Conservation (phyloP, 2,113 vertebrate genomes). For the Hystrix brachyura region DNA sequence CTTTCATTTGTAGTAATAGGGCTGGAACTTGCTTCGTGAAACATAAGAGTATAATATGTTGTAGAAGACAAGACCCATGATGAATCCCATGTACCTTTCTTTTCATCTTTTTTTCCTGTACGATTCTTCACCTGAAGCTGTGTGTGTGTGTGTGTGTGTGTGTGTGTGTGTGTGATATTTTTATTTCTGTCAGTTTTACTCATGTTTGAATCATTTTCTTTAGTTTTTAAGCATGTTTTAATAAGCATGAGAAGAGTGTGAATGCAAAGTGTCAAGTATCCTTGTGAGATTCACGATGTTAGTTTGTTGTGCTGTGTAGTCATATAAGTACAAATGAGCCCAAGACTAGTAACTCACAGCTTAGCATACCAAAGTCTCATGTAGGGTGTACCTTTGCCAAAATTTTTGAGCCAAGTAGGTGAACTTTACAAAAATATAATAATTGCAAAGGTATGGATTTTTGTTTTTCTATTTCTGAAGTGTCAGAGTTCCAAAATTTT, state of each 20-base stretch:
- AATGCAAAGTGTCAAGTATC: constrained; percentile 62
- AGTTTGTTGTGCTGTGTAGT: constrained; percentile 58
- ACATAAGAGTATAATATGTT: background rate
- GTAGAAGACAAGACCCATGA: background rate
- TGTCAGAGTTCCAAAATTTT: constrained; percentile 11
- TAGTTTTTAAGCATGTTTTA: constrained; percentile 85
- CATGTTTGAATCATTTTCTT: constrained; percentile 65
- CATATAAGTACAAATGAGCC: constrained; percentile 72
- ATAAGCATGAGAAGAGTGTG: constrained; percentile 85
- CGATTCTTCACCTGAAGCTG: background rate
- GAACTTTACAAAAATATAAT: constrained; percentile 60
- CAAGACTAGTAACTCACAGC: constrained; percentile 31
- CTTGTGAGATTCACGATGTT: constrained; percentile 74
- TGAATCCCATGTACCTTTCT: background rate
- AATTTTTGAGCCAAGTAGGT: constrained; percentile 50
- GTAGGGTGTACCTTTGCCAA: constrained; percentile 39
- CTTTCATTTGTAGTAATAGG: constrained; percentile 17
- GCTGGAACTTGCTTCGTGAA: background rate
- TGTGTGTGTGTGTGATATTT: no score
- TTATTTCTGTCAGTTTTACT: constrained; percentile 69
- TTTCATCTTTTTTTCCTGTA: background rate
- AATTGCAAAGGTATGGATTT: constrained; percentile 45
- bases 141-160: background rate
- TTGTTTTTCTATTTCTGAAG: constrained; percentile 58
- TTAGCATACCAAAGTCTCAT: background rate